Evolutionary conservation across 2,888 invertebrate genomes (phyloP).

Genomic region (Hemaris fuciformis): DNA sequence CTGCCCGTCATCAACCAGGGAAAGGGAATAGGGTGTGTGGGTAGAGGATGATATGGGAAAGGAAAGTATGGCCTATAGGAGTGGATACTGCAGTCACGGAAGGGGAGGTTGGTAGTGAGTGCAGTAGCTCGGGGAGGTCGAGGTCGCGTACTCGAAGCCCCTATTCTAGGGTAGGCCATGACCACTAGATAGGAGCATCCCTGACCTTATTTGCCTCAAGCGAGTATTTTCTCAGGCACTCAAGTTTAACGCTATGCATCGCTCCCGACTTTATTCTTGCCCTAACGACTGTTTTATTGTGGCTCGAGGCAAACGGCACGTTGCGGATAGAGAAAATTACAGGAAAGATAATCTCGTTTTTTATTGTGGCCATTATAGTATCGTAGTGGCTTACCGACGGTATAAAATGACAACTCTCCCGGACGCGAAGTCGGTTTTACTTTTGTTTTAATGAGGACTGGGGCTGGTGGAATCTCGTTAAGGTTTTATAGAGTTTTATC

Average conservation of each 20-base stretch:
- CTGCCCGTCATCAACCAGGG: too few species aligned
- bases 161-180: too few species aligned
- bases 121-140: too few species aligned
- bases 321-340: slow-evolving; percentile 39
- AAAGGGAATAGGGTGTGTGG: too few species aligned
- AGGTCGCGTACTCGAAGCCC: too few species aligned
- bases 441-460: slow-evolving; percentile 12
- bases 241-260: slow-evolving; percentile 27
- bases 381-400: slow-evolving; percentile 35
- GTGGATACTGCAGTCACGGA: too few species aligned
- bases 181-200: too few species aligned
- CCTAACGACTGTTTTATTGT: slow-evolving; percentile 46
- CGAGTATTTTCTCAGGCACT: slow-evolving; percentile 11
- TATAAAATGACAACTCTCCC: slow-evolving; percentile 32
- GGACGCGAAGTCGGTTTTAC: slow-evolving; percentile 11
- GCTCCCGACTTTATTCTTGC: slow-evolving; percentile 31
- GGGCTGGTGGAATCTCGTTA: slow-evolving; percentile 6
- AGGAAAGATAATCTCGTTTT: slow-evolving; percentile 48
- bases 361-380: slow-evolving; percentile 42
- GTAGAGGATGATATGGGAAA: too few species aligned
- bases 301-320: slow-evolving; percentile 26
- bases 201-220: background rate
- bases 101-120: too few species aligned
- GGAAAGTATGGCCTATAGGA: too few species aligned
- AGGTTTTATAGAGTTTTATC: slow-evolving; percentile 9